A percentile compares a stretch with the other conserved stretches of the same genome.
Evolutionary conservation across 1,140 invertebrate species (phyloP).

Genomic region (Thrips palmi): DNA sequence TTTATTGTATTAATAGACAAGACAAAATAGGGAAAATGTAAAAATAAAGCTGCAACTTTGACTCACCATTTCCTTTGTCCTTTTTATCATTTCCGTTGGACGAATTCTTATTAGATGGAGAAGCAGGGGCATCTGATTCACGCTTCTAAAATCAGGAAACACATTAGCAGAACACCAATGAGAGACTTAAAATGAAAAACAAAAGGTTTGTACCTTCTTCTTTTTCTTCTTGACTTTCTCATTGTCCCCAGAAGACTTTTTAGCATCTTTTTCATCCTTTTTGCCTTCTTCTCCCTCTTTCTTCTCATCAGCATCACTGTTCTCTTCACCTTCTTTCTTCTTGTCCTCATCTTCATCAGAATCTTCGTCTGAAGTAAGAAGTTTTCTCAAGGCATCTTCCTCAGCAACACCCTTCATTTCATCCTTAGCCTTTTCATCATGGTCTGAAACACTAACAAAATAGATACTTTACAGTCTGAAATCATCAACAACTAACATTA

Average conservation of each 20-base stretch:
- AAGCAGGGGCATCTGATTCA: too few relatives aligned
- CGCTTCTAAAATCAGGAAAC: too few relatives aligned
- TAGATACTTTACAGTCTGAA: not conserved
- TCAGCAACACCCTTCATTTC: constrained; percentile 45
- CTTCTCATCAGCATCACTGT: constrained; percentile 26
- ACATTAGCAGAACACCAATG: too few relatives aligned
- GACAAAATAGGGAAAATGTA: constrained; percentile 5
- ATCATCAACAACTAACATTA: not conserved
- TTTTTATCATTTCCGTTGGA: constrained; percentile 12
- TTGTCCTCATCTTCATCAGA: constrained; percentile 71
- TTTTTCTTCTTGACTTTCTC: constrained; percentile 38
- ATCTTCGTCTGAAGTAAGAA: constrained; percentile 78
- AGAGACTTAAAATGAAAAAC: not conserved
- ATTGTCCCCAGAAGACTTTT: constrained; percentile 32
- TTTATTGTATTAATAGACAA: not conserved
- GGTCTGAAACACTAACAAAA: constrained; percentile 43
- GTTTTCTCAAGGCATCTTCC: constrained; percentile 70
- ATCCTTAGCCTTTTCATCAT: constrained; percentile 49
- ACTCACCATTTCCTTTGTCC: constrained; percentile 13
- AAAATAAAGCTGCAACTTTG: constrained; percentile 7
- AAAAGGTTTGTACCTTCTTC: constrained; percentile 29
- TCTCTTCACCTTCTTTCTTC: constrained; percentile 29
- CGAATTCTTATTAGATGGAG: too few relatives aligned
- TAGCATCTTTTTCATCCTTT: constrained; percentile 31
- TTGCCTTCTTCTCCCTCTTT: constrained; percentile 38